These are phyloP conservation scores for Coremacera marginata DNA, from an alignment of 2,888 invertebrate species.

Conservation along the genomic window DNA sequence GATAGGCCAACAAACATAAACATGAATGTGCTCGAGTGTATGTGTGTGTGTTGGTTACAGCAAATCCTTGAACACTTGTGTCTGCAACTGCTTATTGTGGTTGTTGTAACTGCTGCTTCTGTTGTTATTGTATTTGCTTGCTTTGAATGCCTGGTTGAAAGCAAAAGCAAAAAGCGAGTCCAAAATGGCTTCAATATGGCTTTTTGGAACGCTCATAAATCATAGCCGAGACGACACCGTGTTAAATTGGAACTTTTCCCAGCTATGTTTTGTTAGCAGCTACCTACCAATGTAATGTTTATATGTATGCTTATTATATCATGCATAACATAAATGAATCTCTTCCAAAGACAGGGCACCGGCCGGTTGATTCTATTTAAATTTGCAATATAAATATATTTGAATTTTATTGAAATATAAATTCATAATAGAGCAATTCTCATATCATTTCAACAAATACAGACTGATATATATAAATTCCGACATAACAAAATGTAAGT, in stretches of 20 bases:
- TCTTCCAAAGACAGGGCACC: neutral
- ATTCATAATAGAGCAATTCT: too few relatives aligned
- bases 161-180: slow-evolving; percentile 31
- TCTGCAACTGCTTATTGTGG: slow-evolving; percentile 44
- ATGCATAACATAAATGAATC: neutral
- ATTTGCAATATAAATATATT: neutral
- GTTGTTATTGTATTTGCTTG: neutral
- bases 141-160: slow-evolving; percentile 30
- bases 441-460: too few relatives aligned
- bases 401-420: too few relatives aligned
- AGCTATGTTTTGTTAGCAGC: slow-evolving; percentile 32
- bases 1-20: neutral
- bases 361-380: neutral
- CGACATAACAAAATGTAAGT: too few relatives aligned
- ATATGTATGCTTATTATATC: neutral
- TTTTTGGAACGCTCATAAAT: slow-evolving; percentile 58
- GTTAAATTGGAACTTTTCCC: slow-evolving; percentile 65
- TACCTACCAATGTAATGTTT: neutral
- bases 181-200: slow-evolving; percentile 45
- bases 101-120: slow-evolving; percentile 35
- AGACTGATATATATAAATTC: too few relatives aligned
- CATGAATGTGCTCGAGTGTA: neutral
- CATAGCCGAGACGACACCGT: slow-evolving; percentile 63
- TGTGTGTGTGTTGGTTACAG: neutral
- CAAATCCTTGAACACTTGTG: slow-evolving; percentile 14